Evolutionary conservation across 1,140 invertebrate genomes (phyloP).

Genomic region (Callitettix versicolor): DNA sequence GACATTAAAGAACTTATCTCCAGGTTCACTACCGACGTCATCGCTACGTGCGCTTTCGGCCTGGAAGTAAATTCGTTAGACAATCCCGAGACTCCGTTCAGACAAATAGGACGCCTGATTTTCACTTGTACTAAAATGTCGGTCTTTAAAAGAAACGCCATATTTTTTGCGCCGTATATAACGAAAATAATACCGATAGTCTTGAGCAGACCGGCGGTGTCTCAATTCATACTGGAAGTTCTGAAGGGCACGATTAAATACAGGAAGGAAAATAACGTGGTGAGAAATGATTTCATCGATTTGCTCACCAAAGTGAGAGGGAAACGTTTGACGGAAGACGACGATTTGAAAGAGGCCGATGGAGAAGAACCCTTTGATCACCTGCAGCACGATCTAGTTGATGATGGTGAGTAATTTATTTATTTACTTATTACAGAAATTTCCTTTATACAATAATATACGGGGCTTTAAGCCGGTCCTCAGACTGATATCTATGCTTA

Average conservation of each 20-base stretch:
- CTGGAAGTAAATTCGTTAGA: slow-evolving; percentile 32
- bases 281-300: slow-evolving; percentile 42
- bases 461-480: too few relatives aligned
- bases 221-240: slow-evolving; percentile 35
- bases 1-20: slow-evolving; percentile 10
- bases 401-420: too few relatives aligned
- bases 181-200: not conserved
- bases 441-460: too few relatives aligned
- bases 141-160: not conserved
- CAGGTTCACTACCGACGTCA: slow-evolving; percentile 32
- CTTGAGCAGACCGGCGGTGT: not conserved
- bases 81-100: slow-evolving; percentile 29
- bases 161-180: not conserved
- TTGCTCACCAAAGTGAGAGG: slow-evolving; percentile 40
- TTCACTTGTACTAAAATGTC: not conserved
- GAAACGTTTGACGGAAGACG: slow-evolving; percentile 5
- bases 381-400: too few relatives aligned
- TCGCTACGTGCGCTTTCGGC: slow-evolving; percentile 36
- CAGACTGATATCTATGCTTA: too few relatives aligned
- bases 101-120: slow-evolving; percentile 19
- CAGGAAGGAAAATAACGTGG: slow-evolving; percentile 37
- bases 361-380: not conserved
- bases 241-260: slow-evolving; percentile 42
- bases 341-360: not conserved
- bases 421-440: too few relatives aligned